These are phyloP conservation scores for Parasteatoda lunata DNA, from an alignment of 2,888 invertebrate genomes.

Conservation along the genomic window DNA sequence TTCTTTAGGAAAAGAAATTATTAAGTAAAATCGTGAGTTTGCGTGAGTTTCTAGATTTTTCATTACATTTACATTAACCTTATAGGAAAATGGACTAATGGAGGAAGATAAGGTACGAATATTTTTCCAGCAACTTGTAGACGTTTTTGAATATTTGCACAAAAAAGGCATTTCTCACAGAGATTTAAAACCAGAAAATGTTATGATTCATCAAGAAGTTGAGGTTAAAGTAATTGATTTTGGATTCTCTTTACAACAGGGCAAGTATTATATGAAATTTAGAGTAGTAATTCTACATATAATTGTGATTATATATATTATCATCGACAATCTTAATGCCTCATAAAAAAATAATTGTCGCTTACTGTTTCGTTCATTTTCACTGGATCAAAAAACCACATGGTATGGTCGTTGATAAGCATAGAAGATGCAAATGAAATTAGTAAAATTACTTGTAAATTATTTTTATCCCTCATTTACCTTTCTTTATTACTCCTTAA, in stretches of 20 bases:
- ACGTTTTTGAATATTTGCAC: slow-evolving; percentile 78
- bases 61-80: neutral
- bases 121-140: slow-evolving; percentile 77
- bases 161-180: slow-evolving; percentile 79
- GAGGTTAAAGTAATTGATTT: slow-evolving; percentile 80
- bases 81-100: neutral
- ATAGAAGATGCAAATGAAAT: no score
- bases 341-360: no score
- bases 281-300: no score
- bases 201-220: slow-evolving; percentile 73
- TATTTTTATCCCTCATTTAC: no score
- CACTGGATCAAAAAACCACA: no score
- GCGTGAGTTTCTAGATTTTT: neutral
- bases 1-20: neutral
- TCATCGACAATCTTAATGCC: no score
- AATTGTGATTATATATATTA: no score
- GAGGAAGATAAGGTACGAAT: slow-evolving; percentile 72
- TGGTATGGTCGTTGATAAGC: no score
- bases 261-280: neutral
- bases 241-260: slow-evolving; percentile 78
- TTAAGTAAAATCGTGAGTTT: neutral
- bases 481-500: no score
- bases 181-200: slow-evolving; percentile 88
- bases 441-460: no score
- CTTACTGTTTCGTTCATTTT: no score